phyloP scores from a whole-genome alignment of 23 tunicate genomes.

The Trididemnum nubilum region DNA sequence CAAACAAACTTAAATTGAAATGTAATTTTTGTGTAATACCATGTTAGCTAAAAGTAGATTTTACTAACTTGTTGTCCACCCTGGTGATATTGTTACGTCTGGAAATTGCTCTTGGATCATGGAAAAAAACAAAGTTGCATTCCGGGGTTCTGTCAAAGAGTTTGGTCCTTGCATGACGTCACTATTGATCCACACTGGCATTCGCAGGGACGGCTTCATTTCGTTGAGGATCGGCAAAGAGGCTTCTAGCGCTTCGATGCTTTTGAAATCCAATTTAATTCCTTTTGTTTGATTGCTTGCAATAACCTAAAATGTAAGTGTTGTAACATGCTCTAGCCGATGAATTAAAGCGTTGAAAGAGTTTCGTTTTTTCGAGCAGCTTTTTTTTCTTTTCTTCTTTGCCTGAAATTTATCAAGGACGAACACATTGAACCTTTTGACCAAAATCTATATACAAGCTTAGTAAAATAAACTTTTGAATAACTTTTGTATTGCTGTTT shows the following conservation, averaged over 20 bases:
- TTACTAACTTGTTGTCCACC: constrained; percentile 86
- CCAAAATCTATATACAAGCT: too few relatives aligned
- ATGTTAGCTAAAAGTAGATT: too few relatives aligned
- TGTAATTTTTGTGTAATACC: too few relatives aligned
- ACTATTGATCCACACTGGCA: constrained; percentile 88
- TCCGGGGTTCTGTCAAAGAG: constrained; percentile 59
- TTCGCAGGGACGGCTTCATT: background rate
- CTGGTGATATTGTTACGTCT: constrained; percentile 70
- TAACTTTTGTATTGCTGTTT: too few relatives aligned
- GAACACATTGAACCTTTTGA: too few relatives aligned
- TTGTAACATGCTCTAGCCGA: too few relatives aligned
- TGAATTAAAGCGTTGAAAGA: too few relatives aligned
- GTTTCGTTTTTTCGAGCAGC: too few relatives aligned
- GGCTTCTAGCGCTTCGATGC: constrained; percentile 57
- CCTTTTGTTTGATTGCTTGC: constrained; percentile 60
- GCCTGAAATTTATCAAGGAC: too few relatives aligned
- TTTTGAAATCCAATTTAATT: constrained; percentile 78
- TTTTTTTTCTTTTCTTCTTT: too few relatives aligned
- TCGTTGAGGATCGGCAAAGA: constrained; percentile 34
- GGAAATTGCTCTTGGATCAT: constrained; percentile 42
- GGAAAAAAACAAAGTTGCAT: constrained; percentile 55
- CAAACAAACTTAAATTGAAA: too few relatives aligned
- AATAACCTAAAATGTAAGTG: constrained; percentile 38
- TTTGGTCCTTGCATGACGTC: constrained; percentile 85
- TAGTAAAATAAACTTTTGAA: too few relatives aligned